Evolutionary conservation across 1,140 invertebrate genomes (phyloP), one percentile per base, ranked within the genome.

Genomic region (Polyergus mexicanus): DNA sequence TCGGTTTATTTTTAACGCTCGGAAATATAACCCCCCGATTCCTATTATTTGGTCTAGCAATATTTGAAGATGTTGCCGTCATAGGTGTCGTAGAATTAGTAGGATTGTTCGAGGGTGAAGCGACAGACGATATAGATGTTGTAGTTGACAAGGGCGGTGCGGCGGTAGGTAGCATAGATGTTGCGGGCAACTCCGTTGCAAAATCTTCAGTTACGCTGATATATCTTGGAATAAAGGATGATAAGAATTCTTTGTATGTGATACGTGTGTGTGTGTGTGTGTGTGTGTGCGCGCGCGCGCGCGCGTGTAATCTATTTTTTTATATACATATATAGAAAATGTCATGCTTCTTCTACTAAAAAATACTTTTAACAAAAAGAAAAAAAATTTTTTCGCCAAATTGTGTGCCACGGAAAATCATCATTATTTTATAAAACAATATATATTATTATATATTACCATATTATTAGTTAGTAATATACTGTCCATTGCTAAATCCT

Each of bases 1-100:
- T 97, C 5, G 98, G 98, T 91, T 98, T 98, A 93, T 98, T 98
- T 93, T 98, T 98, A 16, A 98, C 97, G 89, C 97, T 98, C 0
- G 98, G 98, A 95, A 98, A 98, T 93, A 98, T 98, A 89, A 98
- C 96, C 62, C 97, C 97, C 25, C 97, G 96, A 94, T 97, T 98
- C 75, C 97, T 96, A 63, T 94, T 94, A 51, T 93, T 90, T 72
- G 93, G 92, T 86, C 95, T 94, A 80, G 92, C 92, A 0, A 91
- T 95, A 89, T 88, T 95, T 84, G 92, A 85, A 6, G 87, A 65
- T 44, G 88, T 86, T 84, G 77, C 93, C 56, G 80, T 87, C 78
- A 88, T 91, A 54, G 86, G 95, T 90, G 85, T 95, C 92, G 68
- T 95, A 92, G n/a, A 94, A 92, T 66, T 83, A 0, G 58, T 19